Evolutionary conservation across 2,797 vertebrate species (phyloP).

Genomic region (Heterohyrax brucei): DNA sequence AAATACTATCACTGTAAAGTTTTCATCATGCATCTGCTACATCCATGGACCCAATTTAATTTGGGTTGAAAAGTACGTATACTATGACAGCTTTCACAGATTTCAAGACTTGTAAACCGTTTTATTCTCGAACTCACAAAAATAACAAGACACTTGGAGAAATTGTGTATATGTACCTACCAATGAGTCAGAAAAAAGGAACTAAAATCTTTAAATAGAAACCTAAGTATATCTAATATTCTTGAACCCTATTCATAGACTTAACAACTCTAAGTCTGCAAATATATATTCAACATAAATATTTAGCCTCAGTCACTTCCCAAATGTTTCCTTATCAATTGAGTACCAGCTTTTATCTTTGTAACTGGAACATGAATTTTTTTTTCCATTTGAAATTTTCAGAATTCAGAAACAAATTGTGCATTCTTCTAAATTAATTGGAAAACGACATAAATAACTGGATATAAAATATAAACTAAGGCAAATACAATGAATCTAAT

Average conservation of each 20-base stretch:
- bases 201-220: conserved; percentile 73
- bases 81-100: conserved; percentile 60
- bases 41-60: neutral
- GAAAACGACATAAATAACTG: conserved; percentile 48
- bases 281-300: conserved; percentile 69
- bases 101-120: conserved; percentile 66
- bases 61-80: conserved; percentile 58
- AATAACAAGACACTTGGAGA: conserved; percentile 73
- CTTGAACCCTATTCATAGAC: conserved; percentile 64
- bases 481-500: conserved; percentile 55
- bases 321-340: conserved; percentile 50
- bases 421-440: conserved; percentile 53
- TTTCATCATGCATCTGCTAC: conserved; percentile 52
- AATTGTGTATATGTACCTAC: conserved; percentile 27
- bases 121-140: conserved; percentile 75
- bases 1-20: conserved; percentile 4
- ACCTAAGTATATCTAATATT: conserved; percentile 49
- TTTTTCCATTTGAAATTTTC: conserved; percentile 73
- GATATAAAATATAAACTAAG: conserved; percentile 31
- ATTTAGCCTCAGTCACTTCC: conserved; percentile 58
- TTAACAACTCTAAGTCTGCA: conserved; percentile 2
- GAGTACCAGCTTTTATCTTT: conserved; percentile 52
- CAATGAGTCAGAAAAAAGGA: conserved; percentile 21
- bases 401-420: conserved; percentile 58
- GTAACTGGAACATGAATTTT: conserved; percentile 63